These are phyloP conservation scores for Matsumurasca onukii DNA, from an alignment of 1,140 invertebrate species.

Conservation along the genomic window DNA sequence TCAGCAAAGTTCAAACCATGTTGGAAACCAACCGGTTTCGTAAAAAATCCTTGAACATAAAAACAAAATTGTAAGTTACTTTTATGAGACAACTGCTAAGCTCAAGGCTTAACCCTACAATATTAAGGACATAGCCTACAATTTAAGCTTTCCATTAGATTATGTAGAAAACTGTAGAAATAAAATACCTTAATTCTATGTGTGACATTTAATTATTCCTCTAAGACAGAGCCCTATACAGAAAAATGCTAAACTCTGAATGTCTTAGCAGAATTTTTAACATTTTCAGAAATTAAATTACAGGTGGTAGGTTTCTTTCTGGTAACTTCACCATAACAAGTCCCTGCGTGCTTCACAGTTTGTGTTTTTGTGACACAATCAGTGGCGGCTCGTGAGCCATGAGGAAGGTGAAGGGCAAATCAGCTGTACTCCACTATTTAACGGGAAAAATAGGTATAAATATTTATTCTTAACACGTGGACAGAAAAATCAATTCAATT, in stretches of 20 bases:
- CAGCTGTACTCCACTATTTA: no score
- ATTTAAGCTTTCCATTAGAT: neutral
- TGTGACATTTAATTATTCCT: neutral
- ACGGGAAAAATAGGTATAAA: no score
- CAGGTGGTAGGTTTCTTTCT: neutral
- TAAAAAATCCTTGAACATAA: conserved; percentile 54
- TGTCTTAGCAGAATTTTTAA: neutral
- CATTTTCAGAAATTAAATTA: neutral
- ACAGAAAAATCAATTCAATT: no score
- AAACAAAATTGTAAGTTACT: neutral
- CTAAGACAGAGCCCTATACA: neutral
- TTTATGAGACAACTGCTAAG: conserved; percentile 18
- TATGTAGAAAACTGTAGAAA: neutral
- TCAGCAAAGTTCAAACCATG: conserved; percentile 56
- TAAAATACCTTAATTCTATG: neutral
- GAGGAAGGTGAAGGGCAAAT: no score
- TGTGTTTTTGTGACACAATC: no score
- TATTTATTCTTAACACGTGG: no score
- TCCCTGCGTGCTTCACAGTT: no score
- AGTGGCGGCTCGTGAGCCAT: no score
- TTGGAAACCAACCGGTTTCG: conserved; percentile 63
- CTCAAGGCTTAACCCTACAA: conserved; percentile 57
- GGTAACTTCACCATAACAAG: no score
- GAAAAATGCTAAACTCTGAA: neutral
- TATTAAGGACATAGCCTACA: neutral